phyloP scores from a whole-genome alignment of 1,140 invertebrate genomes.

The Eciton burchellii region DNA sequence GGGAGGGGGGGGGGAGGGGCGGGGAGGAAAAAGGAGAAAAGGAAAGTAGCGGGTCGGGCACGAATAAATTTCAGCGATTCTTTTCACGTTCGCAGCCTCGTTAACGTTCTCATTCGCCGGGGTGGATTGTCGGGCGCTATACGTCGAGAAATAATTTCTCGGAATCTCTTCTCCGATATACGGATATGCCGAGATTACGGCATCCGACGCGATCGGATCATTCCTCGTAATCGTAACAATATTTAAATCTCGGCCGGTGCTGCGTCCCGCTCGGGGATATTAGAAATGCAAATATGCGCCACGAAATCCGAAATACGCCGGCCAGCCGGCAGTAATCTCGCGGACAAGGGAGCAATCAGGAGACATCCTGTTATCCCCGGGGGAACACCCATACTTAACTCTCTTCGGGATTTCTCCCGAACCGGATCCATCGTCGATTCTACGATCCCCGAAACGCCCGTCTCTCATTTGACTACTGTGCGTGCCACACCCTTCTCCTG shows the following conservation, averaged over 20 bases:
- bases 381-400: slow-evolving; percentile 78
- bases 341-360: slow-evolving; percentile 79
- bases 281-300: slow-evolving; percentile 69
- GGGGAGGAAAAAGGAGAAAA: too few relatives aligned
- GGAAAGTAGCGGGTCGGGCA: neutral
- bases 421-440: slow-evolving; percentile 73
- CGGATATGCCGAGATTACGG: slow-evolving; percentile 46
- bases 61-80: slow-evolving; percentile 4
- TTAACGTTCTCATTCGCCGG: slow-evolving; percentile 23
- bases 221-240: slow-evolving; percentile 61
- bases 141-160: slow-evolving; percentile 51
- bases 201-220: slow-evolving; percentile 48
- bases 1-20: too few relatives aligned
- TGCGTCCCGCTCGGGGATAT: slow-evolving; percentile 57
- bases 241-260: slow-evolving; percentile 64
- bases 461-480: slow-evolving; percentile 68
- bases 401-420: slow-evolving; percentile 46
- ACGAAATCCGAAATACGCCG: slow-evolving; percentile 60
- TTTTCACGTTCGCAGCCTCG: neutral
- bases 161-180: slow-evolving; percentile 52
- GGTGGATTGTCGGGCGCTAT: slow-evolving; percentile 1
- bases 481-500: slow-evolving; percentile 68
- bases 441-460: slow-evolving; percentile 41
- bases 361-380: slow-evolving; percentile 78
- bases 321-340: slow-evolving; percentile 69